Conservation (phyloP, 2,888 invertebrate genomes). For the Andrena hattorfiana region DNA sequence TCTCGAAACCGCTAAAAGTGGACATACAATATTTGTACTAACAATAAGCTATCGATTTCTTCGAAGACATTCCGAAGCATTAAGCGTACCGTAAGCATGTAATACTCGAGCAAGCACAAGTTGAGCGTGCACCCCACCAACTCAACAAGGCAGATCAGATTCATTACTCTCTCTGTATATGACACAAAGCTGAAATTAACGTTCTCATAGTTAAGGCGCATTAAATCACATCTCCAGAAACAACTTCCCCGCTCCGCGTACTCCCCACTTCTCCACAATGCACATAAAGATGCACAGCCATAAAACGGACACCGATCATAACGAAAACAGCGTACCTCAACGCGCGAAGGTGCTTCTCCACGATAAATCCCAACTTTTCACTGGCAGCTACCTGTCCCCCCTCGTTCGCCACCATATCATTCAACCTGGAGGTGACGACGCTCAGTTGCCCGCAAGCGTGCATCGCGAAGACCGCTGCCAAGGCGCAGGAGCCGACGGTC, state of each 20-base stretch:
- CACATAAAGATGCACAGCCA: neutral
- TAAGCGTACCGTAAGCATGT: conserved; percentile 75
- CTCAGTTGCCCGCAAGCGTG: conserved; percentile 70
- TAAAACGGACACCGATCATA: no score
- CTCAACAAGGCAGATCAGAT: conserved; percentile 77
- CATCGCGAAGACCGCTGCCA: conserved; percentile 65
- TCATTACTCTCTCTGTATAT: conserved; percentile 72
- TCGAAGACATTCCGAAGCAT: neutral
- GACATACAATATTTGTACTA: no score
- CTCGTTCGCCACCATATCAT: conserved; percentile 44
- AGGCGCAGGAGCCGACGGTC: conserved; percentile 59
- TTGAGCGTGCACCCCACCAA: conserved; percentile 79
- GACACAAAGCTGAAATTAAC: conserved; percentile 72
- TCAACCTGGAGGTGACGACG: conserved; percentile 62
- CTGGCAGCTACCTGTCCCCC: neutral
- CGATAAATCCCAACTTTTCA: conserved; percentile 38
- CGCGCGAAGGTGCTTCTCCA: conserved; percentile 64
- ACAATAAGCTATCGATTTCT: neutral
- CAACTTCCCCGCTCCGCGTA: neutral
- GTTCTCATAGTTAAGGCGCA: no score
- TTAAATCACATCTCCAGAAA: neutral
- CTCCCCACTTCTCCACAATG: no score
- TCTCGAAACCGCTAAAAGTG: no score
- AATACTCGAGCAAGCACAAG: conserved; percentile 79
- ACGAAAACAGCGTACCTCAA: conserved; percentile 52